A percentile compares a stretch with the other conserved stretches of the same genome.
These are phyloP conservation scores for Bellardia pandia DNA, from an alignment of 2,888 invertebrate species.

Conservation along the genomic window DNA sequence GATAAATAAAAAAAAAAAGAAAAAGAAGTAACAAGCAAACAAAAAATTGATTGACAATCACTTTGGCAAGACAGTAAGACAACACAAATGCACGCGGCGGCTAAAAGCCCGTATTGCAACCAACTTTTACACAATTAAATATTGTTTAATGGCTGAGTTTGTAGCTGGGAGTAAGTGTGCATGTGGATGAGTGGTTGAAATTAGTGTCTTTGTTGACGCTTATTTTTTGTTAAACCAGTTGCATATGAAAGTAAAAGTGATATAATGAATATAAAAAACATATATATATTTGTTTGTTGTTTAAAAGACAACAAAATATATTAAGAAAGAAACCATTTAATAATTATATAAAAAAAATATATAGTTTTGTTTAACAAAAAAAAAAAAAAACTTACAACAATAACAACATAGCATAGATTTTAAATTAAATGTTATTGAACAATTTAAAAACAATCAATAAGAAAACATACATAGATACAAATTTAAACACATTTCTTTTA, in stretches of 20 bases:
- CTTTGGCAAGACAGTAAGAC: constrained; percentile 52
- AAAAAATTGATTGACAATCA: constrained; percentile 71
- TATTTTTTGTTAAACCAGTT: constrained; percentile 69
- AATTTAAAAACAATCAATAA: constrained; percentile 16
- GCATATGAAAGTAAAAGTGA: constrained; percentile 74
- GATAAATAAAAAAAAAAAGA: constrained; percentile 40
- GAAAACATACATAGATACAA: constrained; percentile 21
- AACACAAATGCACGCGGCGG: constrained; percentile 1
- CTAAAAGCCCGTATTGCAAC: constrained; percentile 31
- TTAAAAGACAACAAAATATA: not conserved
- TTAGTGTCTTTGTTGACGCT: constrained; percentile 50
- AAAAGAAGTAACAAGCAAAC: constrained; percentile 15
- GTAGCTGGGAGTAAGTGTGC: constrained; percentile 6
- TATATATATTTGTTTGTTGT: not conserved
- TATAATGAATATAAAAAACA: constrained; percentile 58
- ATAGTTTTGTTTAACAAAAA: constrained; percentile 7
- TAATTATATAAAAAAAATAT: constrained; percentile 44
- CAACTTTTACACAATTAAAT: constrained; percentile 52
- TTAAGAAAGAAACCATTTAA: constrained; percentile 42
- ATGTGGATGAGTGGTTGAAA: not conserved
- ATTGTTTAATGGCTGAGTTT: constrained; percentile 33
- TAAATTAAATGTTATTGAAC: constrained; percentile 52
- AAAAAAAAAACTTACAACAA: not conserved
- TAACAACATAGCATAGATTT: constrained; percentile 12
- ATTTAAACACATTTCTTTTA: constrained; percentile 5